phyloP scores from a whole-genome alignment of 30 jellyfish, hydroid and myxozoan species.

The Rhopilema esculentum region DNA sequence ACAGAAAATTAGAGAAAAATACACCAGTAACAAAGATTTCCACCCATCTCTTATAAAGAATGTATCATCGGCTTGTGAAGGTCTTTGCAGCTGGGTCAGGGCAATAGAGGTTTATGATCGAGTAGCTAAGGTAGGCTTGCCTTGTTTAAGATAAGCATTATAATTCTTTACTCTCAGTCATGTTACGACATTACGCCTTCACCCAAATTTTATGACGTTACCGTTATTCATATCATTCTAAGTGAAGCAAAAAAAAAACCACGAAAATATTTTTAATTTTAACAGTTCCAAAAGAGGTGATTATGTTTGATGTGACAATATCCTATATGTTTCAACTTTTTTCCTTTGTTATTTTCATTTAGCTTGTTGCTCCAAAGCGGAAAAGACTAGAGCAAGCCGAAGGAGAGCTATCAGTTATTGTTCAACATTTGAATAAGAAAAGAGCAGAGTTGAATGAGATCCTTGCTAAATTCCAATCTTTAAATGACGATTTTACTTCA shows the following conservation, averaged over 20 bases:
- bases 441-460: conserved; percentile 48
- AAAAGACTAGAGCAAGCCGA: conserved; percentile 66
- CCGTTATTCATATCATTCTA: no score
- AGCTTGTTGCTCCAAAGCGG: conserved; percentile 80
- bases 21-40: conserved; percentile 68
- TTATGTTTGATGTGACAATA: no score
- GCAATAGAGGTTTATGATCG: conserved; percentile 78
- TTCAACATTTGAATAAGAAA: conserved; percentile 46
- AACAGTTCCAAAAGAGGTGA: no score
- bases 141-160: not conserved
- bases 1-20: conserved; percentile 71
- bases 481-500: conserved; percentile 58
- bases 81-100: conserved; percentile 76
- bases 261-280: no score
- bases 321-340: no score
- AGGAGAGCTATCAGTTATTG: conserved; percentile 40
- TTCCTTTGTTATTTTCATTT: not conserved
- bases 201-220: no score
- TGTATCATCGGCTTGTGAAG: conserved; percentile 79
- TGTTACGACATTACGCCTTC: not conserved
- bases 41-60: conserved; percentile 69
- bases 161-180: not conserved
- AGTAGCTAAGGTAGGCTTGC: conserved; percentile 49
- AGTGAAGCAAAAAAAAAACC: no score
- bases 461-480: conserved; percentile 56